A percentile compares a stretch with the other conserved stretches of the same genome.
Conservation (phyloP, 2,113 vertebrate genomes). For the Copsychus sechellarum region DNA sequence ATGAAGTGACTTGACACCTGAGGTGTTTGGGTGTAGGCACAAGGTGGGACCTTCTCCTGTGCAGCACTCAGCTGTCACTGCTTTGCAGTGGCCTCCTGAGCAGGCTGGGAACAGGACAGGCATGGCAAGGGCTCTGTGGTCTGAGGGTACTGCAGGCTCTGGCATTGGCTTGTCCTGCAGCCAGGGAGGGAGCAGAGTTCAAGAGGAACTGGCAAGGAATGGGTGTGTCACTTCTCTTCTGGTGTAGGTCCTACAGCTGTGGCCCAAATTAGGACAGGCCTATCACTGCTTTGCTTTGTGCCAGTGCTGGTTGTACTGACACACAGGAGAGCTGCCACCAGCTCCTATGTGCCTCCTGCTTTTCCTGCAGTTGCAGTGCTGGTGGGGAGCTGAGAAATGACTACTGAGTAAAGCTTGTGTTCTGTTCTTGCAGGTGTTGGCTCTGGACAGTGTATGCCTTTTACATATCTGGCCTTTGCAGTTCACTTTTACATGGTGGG, state of each 20-base stretch:
- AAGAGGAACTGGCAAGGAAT: neutral
- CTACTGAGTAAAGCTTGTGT: neutral
- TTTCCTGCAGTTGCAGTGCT: neutral
- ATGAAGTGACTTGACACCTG: neutral
- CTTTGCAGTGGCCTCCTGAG: neutral
- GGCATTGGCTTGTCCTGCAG: neutral
- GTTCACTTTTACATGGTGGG: neutral
- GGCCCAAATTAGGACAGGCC: neutral
- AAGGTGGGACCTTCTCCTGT: neutral
- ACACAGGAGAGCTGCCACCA: neutral
- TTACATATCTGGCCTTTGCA: neutral
- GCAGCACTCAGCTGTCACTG: neutral
- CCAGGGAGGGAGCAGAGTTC: accelerated
- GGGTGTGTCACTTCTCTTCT: neutral
- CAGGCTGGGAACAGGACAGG: neutral
- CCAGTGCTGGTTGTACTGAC: neutral
- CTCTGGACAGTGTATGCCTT: neutral
- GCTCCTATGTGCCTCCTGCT: neutral
- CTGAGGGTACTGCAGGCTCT: neutral
- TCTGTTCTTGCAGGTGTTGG: accelerated
- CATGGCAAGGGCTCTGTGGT: accelerated
- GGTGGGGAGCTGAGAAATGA: neutral
- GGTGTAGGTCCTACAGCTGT: neutral
- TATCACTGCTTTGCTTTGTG: neutral
- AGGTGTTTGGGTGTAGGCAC: neutral